These are phyloP conservation scores for Poecile montanus DNA, from an alignment of 2,797 vertebrate genomes.

Conservation along the genomic window DNA sequence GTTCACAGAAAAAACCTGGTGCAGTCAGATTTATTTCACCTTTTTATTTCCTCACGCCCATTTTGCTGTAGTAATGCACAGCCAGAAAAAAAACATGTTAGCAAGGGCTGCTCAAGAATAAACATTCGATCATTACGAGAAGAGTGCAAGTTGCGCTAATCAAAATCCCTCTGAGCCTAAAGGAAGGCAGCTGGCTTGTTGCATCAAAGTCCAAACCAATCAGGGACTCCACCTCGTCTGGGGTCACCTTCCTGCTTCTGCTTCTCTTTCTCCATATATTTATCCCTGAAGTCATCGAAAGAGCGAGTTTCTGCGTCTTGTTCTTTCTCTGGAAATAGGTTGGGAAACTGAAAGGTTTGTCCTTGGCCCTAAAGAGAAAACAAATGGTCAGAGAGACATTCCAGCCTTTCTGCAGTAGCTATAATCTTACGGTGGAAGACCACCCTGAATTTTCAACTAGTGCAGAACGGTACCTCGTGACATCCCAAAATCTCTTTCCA, in stretches of 20 bases:
- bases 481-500: neutral
- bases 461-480: neutral
- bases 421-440: neutral
- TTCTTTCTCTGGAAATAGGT: conserved; percentile 88
- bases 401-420: conserved; percentile 30
- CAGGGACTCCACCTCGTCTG: conserved; percentile 86
- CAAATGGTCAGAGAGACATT: conserved; percentile 50
- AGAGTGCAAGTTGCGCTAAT: conserved; percentile 14
- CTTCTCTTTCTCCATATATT: conserved; percentile 83
- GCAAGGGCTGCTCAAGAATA: conserved; percentile 29
- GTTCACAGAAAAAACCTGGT: neutral
- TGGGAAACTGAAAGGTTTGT: conserved; percentile 92
- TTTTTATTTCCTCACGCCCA: conserved; percentile 51
- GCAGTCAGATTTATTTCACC: conserved; percentile 41
- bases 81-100: neutral
- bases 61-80: neutral
- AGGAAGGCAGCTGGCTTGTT: conserved; percentile 42
- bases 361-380: conserved; percentile 81
- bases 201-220: conserved; percentile 91
- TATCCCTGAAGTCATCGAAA: conserved; percentile 78
- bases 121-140: neutral
- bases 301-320: conserved; percentile 68
- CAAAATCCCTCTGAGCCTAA: conserved; percentile 23
- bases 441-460: conserved; percentile 12
- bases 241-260: conserved; percentile 84